Conservation (phyloP, 1,140 invertebrate genomes). For the Odontomachus brunneus region DNA sequence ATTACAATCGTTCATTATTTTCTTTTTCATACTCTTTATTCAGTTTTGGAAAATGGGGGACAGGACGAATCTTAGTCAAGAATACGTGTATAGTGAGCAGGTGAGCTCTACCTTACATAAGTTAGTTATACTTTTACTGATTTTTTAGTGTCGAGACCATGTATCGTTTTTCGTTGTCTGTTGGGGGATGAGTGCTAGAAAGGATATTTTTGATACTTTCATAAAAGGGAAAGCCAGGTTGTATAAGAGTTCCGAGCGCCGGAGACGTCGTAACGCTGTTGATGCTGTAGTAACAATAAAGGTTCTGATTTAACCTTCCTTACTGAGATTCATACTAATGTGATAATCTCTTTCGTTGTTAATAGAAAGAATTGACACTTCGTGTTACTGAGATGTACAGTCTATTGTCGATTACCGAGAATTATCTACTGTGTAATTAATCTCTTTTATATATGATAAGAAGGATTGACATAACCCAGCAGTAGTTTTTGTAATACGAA, state of each 20-base stretch:
- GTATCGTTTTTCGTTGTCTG: constrained; percentile 82
- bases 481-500: constrained; percentile 74
- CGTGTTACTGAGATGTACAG: constrained; percentile 66
- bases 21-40: constrained; percentile 51
- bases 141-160: constrained; percentile 79
- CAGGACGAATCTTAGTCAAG: constrained; percentile 71
- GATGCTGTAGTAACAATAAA: constrained; percentile 81
- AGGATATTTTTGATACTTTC: constrained; percentile 87
- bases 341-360: constrained; percentile 73
- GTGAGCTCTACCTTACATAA: constrained; percentile 73
- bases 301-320: constrained; percentile 80
- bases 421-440: constrained; percentile 70
- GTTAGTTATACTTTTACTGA: constrained; percentile 79
- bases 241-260: constrained; percentile 77
- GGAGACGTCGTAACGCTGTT: constrained; percentile 80
- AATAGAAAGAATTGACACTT: constrained; percentile 64
- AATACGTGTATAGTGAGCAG: constrained; percentile 66
- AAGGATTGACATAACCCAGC: constrained; percentile 69
- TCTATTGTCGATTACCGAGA: constrained; percentile 64
- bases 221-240: constrained; percentile 82
- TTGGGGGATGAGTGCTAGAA: constrained; percentile 83
- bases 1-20: constrained; percentile 65
- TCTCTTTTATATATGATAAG: constrained; percentile 71
- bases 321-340: constrained; percentile 73
- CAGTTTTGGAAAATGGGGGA: constrained; percentile 72